Percentiles rank a stretch among this genome's conserved stretches.
Conservation (phyloP, 2,113 vertebrate genomes). For the Mystacornis crossleyi region DNA sequence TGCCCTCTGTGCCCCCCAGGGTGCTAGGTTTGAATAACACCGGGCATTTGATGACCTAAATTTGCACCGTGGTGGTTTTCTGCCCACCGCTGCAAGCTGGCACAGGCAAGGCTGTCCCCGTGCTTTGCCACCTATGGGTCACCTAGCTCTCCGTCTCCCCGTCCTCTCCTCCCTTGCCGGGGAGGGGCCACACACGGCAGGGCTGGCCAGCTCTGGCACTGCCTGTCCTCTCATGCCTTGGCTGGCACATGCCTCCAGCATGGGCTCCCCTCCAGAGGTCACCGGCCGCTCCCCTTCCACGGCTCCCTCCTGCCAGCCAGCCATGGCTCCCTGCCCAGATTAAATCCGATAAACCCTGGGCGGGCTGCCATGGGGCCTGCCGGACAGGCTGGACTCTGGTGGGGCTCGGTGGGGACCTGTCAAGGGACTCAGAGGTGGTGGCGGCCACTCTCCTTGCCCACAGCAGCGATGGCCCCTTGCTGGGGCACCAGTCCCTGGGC, state of each 20-base stretch:
- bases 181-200: background rate
- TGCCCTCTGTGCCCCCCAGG: no score
- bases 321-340: background rate
- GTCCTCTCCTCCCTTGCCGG: background rate
- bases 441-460: background rate
- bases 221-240: background rate
- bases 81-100: background rate
- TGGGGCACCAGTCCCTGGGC: no score
- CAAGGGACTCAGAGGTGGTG: accelerated
- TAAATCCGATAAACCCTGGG: background rate
- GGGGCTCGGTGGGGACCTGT: background rate
- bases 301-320: background rate
- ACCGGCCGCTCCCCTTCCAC: background rate
- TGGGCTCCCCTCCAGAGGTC: background rate
- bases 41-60: background rate
- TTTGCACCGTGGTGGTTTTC: no score
- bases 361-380: background rate
- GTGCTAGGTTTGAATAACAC: background rate
- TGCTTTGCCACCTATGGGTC: accelerated
- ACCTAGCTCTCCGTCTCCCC: background rate
- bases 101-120: background rate
- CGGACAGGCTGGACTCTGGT: background rate
- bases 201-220: background rate
- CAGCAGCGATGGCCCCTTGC: background rate
- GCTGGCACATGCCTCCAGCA: background rate